These are phyloP conservation scores for Yponomeuta sedellus DNA, from an alignment of 2,888 invertebrate genomes.

Conservation along the genomic window DNA sequence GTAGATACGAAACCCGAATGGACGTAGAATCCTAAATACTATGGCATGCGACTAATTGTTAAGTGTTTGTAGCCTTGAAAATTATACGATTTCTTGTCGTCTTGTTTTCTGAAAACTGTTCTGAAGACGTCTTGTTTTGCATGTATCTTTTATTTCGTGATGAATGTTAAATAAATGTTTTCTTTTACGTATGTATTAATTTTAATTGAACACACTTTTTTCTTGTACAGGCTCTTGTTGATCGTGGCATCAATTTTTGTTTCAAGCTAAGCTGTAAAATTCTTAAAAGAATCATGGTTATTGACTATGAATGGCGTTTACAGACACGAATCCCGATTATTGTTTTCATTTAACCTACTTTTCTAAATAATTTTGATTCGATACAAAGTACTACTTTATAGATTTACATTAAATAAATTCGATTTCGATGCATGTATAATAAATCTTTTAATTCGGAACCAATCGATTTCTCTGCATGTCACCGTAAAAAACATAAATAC, in stretches of 20 bases:
- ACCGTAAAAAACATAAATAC: neutral
- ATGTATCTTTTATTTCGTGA: neutral
- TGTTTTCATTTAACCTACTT: neutral
- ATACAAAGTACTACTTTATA: neutral
- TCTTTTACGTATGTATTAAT: no score
- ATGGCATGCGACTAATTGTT: neutral
- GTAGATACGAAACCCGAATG: conserved; percentile 20
- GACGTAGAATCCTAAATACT: conserved; percentile 18
- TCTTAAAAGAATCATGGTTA: neutral
- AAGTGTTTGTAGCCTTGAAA: neutral
- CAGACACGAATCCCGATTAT: neutral
- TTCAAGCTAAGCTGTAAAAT: conserved; percentile 9
- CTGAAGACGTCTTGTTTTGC: neutral
- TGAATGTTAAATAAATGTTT: no score
- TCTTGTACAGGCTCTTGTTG: neutral
- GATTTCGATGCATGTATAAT: conserved; percentile 1
- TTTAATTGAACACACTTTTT: neutral
- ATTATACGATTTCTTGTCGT: neutral
- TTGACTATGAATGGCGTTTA: conserved; percentile 4
- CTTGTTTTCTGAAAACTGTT: neutral
- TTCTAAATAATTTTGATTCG: neutral
- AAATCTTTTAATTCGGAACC: neutral
- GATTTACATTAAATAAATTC: conserved; percentile 1
- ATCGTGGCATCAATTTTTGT: neutral
- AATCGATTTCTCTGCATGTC: conserved; percentile 4